Evolutionary conservation across 2,888 invertebrate genomes (phyloP).

Genomic region (Phaedon cochleariae): DNA sequence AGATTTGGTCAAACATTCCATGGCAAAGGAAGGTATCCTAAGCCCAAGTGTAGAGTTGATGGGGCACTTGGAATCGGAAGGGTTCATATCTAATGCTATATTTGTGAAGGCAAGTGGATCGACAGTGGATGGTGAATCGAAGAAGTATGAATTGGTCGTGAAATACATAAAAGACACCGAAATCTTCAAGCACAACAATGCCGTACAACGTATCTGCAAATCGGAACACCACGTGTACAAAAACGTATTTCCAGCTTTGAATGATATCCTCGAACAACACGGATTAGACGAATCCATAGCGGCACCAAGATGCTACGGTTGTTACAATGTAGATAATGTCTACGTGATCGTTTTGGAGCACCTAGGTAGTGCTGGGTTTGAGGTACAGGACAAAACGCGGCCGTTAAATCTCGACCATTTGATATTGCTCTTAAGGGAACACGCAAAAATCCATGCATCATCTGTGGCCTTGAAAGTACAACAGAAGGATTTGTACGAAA

Average conservation of each 20-base stretch:
- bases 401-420: not conserved
- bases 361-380: not conserved
- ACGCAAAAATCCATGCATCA: not conserved
- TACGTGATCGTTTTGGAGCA: not conserved
- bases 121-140: not conserved
- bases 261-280: not conserved
- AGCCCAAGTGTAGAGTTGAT: not conserved
- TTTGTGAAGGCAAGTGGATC: not conserved
- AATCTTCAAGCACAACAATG: not conserved
- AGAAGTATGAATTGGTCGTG: not conserved
- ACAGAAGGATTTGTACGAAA: not conserved
- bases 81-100: not conserved
- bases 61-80: not conserved
- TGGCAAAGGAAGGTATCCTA: not conserved
- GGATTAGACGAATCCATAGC: not conserved
- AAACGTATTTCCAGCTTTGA: not conserved
- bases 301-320: not conserved
- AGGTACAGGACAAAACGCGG: not conserved
- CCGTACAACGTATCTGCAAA: not conserved
- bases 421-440: not conserved
- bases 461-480: not conserved
- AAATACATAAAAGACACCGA: not conserved
- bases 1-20: not conserved
- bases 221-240: not conserved
- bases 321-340: not conserved